Evolutionary conservation across 1,140 invertebrate species (phyloP).

Genomic region (Psilanteris sp.): DNA sequence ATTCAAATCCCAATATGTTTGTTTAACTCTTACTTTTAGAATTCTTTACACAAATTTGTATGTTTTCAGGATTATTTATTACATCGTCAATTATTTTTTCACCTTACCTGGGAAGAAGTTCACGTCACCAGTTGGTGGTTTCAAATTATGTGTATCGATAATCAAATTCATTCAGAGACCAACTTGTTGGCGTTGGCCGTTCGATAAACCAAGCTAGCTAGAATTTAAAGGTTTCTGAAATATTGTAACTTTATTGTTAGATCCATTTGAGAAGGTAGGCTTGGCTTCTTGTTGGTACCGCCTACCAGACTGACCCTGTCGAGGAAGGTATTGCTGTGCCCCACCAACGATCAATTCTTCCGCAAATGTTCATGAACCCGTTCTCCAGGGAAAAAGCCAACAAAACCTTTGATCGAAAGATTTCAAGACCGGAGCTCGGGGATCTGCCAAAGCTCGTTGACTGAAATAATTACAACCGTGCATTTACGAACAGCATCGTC

Average conservation of each 20-base stretch:
- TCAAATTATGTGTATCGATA: too few relatives aligned
- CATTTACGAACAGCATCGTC: conserved; percentile 45
- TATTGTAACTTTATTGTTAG: conserved; percentile 66
- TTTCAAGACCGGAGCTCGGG: conserved; percentile 36
- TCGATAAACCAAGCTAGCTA: conserved; percentile 32
- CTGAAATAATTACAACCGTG: conserved; percentile 49
- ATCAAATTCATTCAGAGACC: too few relatives aligned
- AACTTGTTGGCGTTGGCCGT: too few relatives aligned
- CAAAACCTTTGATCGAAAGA: conserved; percentile 59
- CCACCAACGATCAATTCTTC: conserved; percentile 64
- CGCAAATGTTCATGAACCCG: conserved; percentile 40
- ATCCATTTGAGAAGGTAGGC: conserved; percentile 63
- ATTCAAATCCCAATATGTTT: too few relatives aligned
- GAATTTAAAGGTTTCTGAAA: conserved; percentile 36
- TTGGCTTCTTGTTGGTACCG: conserved; percentile 65
- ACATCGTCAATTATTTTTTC: conserved; percentile 4
- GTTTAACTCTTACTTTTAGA: too few relatives aligned
- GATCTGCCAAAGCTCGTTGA: conserved; percentile 44
- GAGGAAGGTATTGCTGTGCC: conserved; percentile 60
- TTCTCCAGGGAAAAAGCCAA: conserved; percentile 49
- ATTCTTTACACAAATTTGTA: too few relatives aligned
- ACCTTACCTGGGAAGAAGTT: neutral
- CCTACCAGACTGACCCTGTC: conserved; percentile 68
- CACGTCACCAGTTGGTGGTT: too few relatives aligned
- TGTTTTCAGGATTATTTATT: neutral